Conservation (phyloP, 2,797 vertebrate species). For the Esox lucius region DNA sequence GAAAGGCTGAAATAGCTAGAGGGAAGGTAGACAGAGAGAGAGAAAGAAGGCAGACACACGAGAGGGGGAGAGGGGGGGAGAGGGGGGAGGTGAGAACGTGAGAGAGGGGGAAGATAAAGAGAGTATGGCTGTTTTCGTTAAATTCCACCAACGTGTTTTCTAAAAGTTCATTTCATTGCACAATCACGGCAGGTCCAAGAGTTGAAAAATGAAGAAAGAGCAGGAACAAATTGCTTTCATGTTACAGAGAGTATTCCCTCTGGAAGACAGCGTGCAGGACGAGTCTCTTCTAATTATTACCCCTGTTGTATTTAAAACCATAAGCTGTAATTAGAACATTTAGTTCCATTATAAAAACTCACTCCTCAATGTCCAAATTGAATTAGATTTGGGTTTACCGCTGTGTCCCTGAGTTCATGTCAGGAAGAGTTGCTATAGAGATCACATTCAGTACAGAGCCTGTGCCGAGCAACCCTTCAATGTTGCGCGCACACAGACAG, state of each 20-base stretch:
- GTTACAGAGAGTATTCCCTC: conserved; percentile 61
- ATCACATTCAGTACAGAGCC: conserved; percentile 60
- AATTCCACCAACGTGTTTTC: conserved; percentile 61
- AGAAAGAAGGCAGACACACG: background rate
- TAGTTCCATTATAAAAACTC: conserved; percentile 66
- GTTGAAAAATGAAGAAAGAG: conserved; percentile 59
- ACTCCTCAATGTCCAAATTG: conserved; percentile 37
- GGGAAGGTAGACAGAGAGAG: background rate
- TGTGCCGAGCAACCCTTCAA: conserved; percentile 56
- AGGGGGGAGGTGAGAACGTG: background rate
- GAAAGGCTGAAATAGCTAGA: background rate
- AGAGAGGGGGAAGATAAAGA: background rate
- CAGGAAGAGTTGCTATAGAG: conserved; percentile 68
- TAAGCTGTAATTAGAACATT: conserved; percentile 73
- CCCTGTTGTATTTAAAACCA: conserved; percentile 69
- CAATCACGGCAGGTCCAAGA: conserved; percentile 61
- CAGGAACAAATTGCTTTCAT: conserved; percentile 72
- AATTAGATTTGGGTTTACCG: conserved; percentile 52
- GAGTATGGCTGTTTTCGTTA: conserved; percentile 48
- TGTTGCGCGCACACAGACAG: conserved; percentile 30
- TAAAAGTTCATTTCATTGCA: conserved; percentile 63
- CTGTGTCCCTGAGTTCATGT: conserved; percentile 37
- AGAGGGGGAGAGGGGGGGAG: background rate
- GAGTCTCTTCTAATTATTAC: conserved; percentile 63
- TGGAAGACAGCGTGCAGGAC: conserved; percentile 52